Percentiles rank a stretch among this genome's conserved stretches.
phyloP scores from a whole-genome alignment of 2,797 vertebrate species.

The Centroberyx gerrardi region DNA sequence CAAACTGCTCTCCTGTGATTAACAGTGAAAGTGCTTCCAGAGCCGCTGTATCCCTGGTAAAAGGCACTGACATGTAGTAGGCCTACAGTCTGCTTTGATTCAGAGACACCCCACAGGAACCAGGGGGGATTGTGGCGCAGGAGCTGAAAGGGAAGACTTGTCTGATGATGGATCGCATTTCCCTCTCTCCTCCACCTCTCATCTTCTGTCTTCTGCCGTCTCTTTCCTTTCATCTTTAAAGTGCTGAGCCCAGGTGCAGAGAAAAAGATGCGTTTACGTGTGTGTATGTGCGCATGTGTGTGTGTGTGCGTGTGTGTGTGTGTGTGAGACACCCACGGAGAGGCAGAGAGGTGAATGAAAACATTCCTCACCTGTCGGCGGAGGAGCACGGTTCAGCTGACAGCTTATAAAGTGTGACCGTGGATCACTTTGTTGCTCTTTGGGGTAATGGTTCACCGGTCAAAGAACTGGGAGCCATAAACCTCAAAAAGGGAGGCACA shows the following conservation, averaged over 20 bases:
- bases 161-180: conserved; percentile 73
- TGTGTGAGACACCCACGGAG: conserved; percentile 58
- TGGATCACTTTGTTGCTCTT: conserved; percentile 76
- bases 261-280: conserved; percentile 52
- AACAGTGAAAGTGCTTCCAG: conserved; percentile 31
- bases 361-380: conserved; percentile 78
- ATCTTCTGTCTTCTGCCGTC: conserved; percentile 62
- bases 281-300: neutral
- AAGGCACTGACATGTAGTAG: neutral
- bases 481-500: conserved; percentile 54
- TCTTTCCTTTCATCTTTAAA: conserved; percentile 73
- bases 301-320: conserved; percentile 22
- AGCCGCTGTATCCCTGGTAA: neutral
- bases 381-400: conserved; percentile 70
- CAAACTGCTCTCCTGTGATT: conserved; percentile 13
- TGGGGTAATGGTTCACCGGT: conserved; percentile 70
- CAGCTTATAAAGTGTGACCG: conserved; percentile 78
- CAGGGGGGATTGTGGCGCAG: conserved; percentile 1
- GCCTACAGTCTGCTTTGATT: conserved; percentile 39
- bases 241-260: conserved; percentile 66
- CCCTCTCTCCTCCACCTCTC: conserved; percentile 56
- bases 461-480: conserved; percentile 68
- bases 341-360: conserved; percentile 68
- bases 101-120: conserved; percentile 31
- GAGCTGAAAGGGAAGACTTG: conserved; percentile 38